Percentiles rank a stretch among this genome's conserved stretches.
phyloP scores from a whole-genome alignment of 2,888 invertebrate species.

The Xanthia togata region DNA sequence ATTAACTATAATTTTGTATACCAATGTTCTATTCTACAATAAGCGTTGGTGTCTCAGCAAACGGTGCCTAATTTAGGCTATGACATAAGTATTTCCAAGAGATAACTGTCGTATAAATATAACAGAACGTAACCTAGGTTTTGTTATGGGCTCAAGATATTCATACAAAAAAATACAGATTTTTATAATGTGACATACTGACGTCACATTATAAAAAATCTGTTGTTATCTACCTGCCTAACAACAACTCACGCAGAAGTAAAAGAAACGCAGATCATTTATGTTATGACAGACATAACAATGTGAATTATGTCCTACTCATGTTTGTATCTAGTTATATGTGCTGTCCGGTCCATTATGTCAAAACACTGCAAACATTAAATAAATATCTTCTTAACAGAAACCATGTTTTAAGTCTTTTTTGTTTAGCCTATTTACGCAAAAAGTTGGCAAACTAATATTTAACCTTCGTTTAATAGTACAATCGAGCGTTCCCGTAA shows the following conservation, averaged over 20 bases:
- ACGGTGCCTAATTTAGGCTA: too few relatives aligned
- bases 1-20: too few relatives aligned
- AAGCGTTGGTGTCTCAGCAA: too few relatives aligned
- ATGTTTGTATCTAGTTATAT: neutral
- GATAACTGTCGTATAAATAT: too few relatives aligned
- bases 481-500: conserved; percentile 67
- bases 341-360: neutral
- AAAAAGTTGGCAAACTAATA: conserved; percentile 17
- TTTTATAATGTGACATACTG: too few relatives aligned
- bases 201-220: neutral
- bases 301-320: neutral
- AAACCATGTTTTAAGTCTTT: neutral
- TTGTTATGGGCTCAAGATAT: too few relatives aligned
- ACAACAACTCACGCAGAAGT: conserved; percentile 9
- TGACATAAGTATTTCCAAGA: too few relatives aligned
- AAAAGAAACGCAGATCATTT: conserved; percentile 4
- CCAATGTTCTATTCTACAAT: too few relatives aligned
- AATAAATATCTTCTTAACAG: conserved; percentile 28
- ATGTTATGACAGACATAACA: conserved; percentile 9
- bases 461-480: conserved; percentile 61
- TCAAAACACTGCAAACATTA: conserved; percentile 4
- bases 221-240: neutral
- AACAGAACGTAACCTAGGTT: too few relatives aligned
- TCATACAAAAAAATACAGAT: too few relatives aligned
- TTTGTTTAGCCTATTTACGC: conserved; percentile 4